These are phyloP conservation scores for Rhea pennata DNA, from an alignment of 2,113 vertebrate species.

Conservation along the genomic window DNA sequence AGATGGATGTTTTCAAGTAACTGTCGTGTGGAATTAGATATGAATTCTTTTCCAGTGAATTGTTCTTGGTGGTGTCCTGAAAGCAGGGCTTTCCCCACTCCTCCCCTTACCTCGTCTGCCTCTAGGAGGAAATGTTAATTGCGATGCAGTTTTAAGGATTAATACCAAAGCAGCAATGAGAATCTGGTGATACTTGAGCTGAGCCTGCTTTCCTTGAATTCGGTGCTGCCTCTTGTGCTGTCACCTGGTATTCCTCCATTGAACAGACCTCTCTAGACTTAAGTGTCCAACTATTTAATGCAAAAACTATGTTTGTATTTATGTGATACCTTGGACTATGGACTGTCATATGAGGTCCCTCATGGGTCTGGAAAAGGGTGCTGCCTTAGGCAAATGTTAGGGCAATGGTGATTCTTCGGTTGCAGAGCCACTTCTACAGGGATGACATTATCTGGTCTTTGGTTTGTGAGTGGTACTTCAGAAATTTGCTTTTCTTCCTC, in stretches of 20 bases:
- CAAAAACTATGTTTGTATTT: not conserved
- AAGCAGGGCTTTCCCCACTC: not conserved
- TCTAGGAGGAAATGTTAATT: not conserved
- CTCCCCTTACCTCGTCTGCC: not conserved
- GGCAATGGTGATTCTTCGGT: not conserved
- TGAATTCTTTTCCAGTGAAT: not conserved
- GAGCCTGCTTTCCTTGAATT: not conserved
- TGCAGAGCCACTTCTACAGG: fast-evolving
- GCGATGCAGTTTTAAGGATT: not conserved
- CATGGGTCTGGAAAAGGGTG: not conserved
- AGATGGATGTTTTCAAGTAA: not conserved
- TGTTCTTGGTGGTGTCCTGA: not conserved
- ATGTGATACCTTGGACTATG: not conserved
- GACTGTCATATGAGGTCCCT: not conserved
- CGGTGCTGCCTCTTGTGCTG: not conserved
- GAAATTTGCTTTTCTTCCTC: not conserved
- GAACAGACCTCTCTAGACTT: not conserved
- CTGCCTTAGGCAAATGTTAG: not conserved
- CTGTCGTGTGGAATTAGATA: too few species aligned
- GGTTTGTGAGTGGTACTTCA: not conserved
- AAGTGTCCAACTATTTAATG: not conserved
- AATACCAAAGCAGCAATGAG: not conserved
- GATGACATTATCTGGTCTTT: not conserved
- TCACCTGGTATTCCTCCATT: not conserved
- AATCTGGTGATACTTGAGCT: not conserved